A percentile compares a stretch with the other conserved stretches of the same genome.
phyloP scores from a whole-genome alignment of 2,888 invertebrate genomes.

The Tetrapedia diversipes region DNA sequence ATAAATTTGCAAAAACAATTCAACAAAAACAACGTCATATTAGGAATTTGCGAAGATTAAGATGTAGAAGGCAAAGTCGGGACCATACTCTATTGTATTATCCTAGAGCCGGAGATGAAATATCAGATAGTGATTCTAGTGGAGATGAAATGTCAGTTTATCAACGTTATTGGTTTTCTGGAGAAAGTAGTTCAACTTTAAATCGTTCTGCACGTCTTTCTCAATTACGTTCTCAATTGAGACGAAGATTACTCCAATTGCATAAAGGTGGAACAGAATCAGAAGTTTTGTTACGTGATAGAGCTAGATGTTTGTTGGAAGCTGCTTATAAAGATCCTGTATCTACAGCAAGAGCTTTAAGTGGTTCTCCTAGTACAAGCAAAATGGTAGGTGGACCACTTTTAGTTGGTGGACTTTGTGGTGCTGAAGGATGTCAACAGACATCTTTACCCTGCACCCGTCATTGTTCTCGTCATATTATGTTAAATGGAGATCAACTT shows the following conservation, averaged over 20 bases:
- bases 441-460: conserved; percentile 90
- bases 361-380: conserved; percentile 56
- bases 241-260: conserved; percentile 83
- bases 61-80: conserved; percentile 72
- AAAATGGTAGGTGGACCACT: conserved; percentile 74
- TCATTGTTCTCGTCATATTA: conserved; percentile 93
- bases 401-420: conserved; percentile 77
- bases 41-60: conserved; percentile 70
- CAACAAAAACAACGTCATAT: conserved; percentile 69
- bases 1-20: conserved; percentile 67
- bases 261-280: conserved; percentile 78
- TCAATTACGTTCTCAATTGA: conserved; percentile 81
- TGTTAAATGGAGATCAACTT: conserved; percentile 92
- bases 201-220: conserved; percentile 79
- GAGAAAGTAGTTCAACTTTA: conserved; percentile 71
- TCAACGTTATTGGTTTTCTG: conserved; percentile 82
- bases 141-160: conserved; percentile 81
- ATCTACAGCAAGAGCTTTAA: conserved; percentile 72
- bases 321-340: conserved; percentile 75
- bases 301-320: conserved; percentile 74
- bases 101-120: conserved; percentile 81
- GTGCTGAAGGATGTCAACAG: conserved; percentile 80
- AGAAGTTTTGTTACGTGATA: conserved; percentile 72
- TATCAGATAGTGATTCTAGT: conserved; percentile 83
- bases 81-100: conserved; percentile 81